Base-by-base conservation (phyloP, 2,888 invertebrate genomes). In the Ernsta delagoae region DNA sequence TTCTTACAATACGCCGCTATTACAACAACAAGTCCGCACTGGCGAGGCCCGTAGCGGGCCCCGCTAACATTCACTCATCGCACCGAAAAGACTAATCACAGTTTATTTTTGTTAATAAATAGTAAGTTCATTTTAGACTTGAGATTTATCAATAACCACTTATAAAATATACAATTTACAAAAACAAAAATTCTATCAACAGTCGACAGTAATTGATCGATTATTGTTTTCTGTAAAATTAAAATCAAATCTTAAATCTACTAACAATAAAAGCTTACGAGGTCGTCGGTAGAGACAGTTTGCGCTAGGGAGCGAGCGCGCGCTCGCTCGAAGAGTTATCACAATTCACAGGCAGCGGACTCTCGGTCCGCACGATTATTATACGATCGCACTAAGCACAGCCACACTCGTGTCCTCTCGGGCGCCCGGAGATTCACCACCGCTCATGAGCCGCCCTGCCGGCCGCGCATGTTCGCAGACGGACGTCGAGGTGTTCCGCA, bases 401-500 rank as follows among this genome's bases (percentile, higher is more conserved):
- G 76, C 76, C 77, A 66, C 48, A 54, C 68, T 41, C 45, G 59
- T 59, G 66, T 66, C 66, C 59, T 53, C 56, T 66, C 64, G 53
- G 61, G 60, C 68, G 64, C 54, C 63, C 59, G 16, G 53, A 68
- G 67, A 59, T 70, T 70, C 65, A 74, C 70, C 64, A 66, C 65
- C 72, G 71, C 66, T 72, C 71, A 76, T 70, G 74, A 75, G 66
- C 73, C 71, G 71, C 72, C 72, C 71, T 70, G 73, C 72, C 72
- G 72, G 70, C 62, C 59, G 71, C 62, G 71, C 71, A 71, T 83
- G 80, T 87, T 83, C 92, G 78, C 90, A 98, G 96, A 98, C 98
- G 83, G 97, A 98, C 90, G 97, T 99, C 76, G 99, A 99, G 93
- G 99, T 99, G 75, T 99, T 98, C 93, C 96, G 99, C 74, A 98